phyloP scores from a whole-genome alignment of 2,797 vertebrate species.

The Channallabes apus region DNA sequence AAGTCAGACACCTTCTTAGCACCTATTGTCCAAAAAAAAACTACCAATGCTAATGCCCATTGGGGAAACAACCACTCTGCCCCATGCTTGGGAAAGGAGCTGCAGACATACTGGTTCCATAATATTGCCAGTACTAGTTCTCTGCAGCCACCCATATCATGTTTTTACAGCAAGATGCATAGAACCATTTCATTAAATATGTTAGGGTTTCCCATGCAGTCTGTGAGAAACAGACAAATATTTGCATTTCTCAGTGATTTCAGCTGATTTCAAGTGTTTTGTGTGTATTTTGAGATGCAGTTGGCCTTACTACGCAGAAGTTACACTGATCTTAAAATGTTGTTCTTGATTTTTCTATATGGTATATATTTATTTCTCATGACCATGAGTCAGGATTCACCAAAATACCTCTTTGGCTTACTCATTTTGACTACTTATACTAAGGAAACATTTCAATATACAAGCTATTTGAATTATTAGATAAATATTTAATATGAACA shows the following conservation, averaged over 20 bases:
- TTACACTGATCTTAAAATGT: too few relatives aligned
- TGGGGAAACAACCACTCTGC: not conserved
- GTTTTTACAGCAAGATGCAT: not conserved
- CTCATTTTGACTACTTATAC: not conserved
- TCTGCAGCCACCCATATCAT: not conserved
- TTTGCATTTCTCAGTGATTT: not conserved
- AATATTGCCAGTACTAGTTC: not conserved
- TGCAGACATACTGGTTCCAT: not conserved
- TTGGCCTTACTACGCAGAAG: not conserved
- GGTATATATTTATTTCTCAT: too few relatives aligned
- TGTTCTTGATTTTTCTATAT: too few relatives aligned
- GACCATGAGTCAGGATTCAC: not conserved
- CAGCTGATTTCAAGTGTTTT: not conserved
- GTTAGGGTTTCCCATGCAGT: not conserved
- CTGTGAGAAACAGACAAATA: not conserved
- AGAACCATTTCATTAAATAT: not conserved
- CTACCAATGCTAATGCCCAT: not conserved
- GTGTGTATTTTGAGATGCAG: not conserved
- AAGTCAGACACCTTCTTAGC: not conserved
- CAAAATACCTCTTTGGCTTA: not conserved
- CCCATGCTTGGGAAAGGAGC: not conserved
- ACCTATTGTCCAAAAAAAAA: not conserved
- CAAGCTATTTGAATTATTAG: not conserved
- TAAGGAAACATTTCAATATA: not conserved
- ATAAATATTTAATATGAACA: not conserved